Base-by-base conservation (phyloP, 2,113 vertebrate genomes). In the Pavo muticus region DNA sequence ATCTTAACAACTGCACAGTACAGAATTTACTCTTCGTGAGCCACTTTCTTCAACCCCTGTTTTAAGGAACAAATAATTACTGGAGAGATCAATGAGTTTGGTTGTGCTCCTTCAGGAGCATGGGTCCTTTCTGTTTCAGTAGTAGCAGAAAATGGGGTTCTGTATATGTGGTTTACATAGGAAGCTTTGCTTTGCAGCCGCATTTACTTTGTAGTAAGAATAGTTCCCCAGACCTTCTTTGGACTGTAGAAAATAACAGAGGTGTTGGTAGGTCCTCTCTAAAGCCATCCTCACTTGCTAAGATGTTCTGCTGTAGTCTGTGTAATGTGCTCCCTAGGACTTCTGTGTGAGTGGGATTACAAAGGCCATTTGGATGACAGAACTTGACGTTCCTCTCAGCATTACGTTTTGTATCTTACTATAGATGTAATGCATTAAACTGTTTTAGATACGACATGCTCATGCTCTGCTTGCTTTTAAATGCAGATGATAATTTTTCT, bases 341-440 rank as follows among this genome's bases (percentile, higher is more conserved):
- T 56, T 30, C 6, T 0, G 40, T 24, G 32, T 13, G 11, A 72
- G 54, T 45, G 39, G 29, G 39, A 70, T 52, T 61, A 59, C 30
- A 35, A 19, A n/a, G 54, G 61, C 16, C 12, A 1, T 73, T 67
- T 76, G 68, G 39, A 39, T 84, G 65, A 42, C 73, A 92, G 75
- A 84, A 70, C 21, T 91, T 82, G 61, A 63, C 89, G 61, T 87
- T 91, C 81, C 52, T 54, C 87, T 88, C 93, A 68, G 40, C 64
- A 75, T 42, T 78, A 71, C 0, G 0, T 76, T 91, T n/a, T 87
- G 81, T 57, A 24, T 69, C 57, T 79, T 50, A 8, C 63, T 67
- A 45, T 48, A 54, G 78, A 32, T 37, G 83, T 56, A 40, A 21
- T 72, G 71, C n/a, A 15, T 50, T 23, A 5, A 70, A 70, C 11